Base-by-base conservation (phyloP, 1,140 invertebrate genomes). In the Battus philenor region DNA sequence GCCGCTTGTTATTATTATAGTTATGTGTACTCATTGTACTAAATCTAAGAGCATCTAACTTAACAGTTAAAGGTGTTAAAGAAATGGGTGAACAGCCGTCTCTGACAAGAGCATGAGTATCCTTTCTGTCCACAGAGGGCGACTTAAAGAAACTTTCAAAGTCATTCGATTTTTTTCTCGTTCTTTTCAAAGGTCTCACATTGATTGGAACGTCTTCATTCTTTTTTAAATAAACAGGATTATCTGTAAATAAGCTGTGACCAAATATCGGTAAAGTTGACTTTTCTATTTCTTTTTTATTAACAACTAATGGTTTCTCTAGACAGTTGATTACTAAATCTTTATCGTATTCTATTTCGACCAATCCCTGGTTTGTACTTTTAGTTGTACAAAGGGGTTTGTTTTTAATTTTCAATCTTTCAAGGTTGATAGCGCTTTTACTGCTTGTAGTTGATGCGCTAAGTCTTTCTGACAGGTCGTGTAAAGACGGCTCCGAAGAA, bases 101-200 rank as follows among this genome's bases (percentile, higher is more conserved):
- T 53, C 78, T 72, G 29, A 85, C 47, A 51, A 82, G 55, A 18
- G 71, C 22, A 62, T 85, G 78, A 15, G 68, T 46, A 66, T 85
- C 73, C 59, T 54, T 79, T 41, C 78, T 85, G 63, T 85, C 80
- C 41, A 79, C 63, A 11, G 73, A 74, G 9, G 80, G 80, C 1
- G 80, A 85, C 41, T 81, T 85, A 29, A 85, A 85, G 1, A 72
- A 79, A 63, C 74, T 85, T 63, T 85, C 76, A 38, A 85, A 85
- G 32, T 85, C 80, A 44, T 65, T 78, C 0, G 78, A 78, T 73
- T 82, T 82, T 62, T 85, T 82, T 44, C 80, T 63, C 7, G 78
- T 84, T 39, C 80, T 61, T 58, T 84, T 84, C 8, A 84, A 59
- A 9, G 76, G 68, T 48, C 76, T 64, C 36, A 80, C 75, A 60